Evolutionary conservation across 2,888 invertebrate species (phyloP).

Genomic region (Hydraecia micacea): DNA sequence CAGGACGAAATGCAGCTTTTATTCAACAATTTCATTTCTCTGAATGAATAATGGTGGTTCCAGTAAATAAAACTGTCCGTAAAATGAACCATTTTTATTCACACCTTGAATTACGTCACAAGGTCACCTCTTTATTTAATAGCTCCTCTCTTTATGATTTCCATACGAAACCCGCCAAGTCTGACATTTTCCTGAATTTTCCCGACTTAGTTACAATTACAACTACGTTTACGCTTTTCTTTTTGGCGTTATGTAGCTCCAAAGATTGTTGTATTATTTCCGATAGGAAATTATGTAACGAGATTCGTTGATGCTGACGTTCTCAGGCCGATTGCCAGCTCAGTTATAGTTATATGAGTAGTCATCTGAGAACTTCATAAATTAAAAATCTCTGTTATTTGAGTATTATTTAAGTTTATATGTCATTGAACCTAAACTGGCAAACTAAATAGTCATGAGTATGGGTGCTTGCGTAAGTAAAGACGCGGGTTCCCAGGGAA

Average conservation of each 20-base stretch:
- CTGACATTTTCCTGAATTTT: constrained; percentile 24
- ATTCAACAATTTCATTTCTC: constrained; percentile 26
- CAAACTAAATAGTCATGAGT: background rate
- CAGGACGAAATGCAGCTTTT: constrained; percentile 21
- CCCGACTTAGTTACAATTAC: constrained; percentile 18
- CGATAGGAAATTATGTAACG: constrained; percentile 39
- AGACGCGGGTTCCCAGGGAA: background rate
- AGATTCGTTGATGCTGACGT: constrained; percentile 36
- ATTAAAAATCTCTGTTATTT: constrained; percentile 14
- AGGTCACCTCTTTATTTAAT: constrained; percentile 47
- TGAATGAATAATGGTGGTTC: constrained; percentile 32
- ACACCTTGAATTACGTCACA: constrained; percentile 40
- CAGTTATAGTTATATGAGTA: constrained; percentile 29
- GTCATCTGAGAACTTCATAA: constrained; percentile 19
- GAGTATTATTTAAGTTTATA: constrained; percentile 21
- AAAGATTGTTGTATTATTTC: constrained; percentile 30
- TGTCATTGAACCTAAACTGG: constrained; percentile 24
- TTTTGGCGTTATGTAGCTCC: constrained; percentile 25
- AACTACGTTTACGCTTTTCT: constrained; percentile 16
- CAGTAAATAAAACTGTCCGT: constrained; percentile 31
- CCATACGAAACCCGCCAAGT: background rate
- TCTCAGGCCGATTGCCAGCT: constrained; percentile 48
- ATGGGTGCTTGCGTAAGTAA: background rate
- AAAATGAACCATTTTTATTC: constrained; percentile 35
- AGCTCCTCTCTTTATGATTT: constrained; percentile 40